Base-by-base conservation (phyloP, 2,888 invertebrate genomes). In the Hirtodrosophila histrioides region DNA sequence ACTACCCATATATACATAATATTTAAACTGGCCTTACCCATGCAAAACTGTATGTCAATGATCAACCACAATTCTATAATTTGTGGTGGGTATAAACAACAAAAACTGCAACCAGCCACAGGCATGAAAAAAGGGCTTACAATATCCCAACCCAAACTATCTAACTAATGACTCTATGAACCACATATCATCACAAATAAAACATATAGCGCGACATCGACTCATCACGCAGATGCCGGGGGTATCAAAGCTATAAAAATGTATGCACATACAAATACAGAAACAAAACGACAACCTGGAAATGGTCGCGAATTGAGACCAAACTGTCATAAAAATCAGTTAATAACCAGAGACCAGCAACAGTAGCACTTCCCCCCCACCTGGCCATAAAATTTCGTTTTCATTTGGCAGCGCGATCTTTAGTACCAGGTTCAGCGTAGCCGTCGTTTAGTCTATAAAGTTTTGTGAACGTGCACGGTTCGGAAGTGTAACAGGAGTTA, bases 261-360 rank as follows among this genome's bases (percentile, higher is more conserved):
- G 5, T 17, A 48, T 36, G 35, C 29, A 33, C 27, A 31, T 53
- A 51, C 31, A 60, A 61, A 54, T 31, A 61, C 56, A 67, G 45
- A 62, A 69, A 74, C 57, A 67, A 63, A 69, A 66, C 61, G 62
- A 50, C 49, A 63, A 58, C 43, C 51, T 72, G 76, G 62, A 74
- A 79, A 76, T 70, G 64, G 75, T 75, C 58, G 73, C 70, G 60
- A 86, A 82, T 78, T 62, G 84, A 83, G 88, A 86, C 79, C 86
- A 79, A 83, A 88, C 71, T 70, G 70, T 79, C 76, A 86, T 78
- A 65, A 86, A 81, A 88, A 79, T 88, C 88, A 86, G 84, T 85
- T 82, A 83, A 83, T 76, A 78, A 70, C 55, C 67, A 69, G 62
- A 62, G 61, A 49, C 53, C 55, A 43, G 39, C 8, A 49, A 51